A percentile compares a stretch with the other conserved stretches of the same genome.
Conservation (phyloP, 2,797 vertebrate species). For the Bovichtus variegatus region DNA sequence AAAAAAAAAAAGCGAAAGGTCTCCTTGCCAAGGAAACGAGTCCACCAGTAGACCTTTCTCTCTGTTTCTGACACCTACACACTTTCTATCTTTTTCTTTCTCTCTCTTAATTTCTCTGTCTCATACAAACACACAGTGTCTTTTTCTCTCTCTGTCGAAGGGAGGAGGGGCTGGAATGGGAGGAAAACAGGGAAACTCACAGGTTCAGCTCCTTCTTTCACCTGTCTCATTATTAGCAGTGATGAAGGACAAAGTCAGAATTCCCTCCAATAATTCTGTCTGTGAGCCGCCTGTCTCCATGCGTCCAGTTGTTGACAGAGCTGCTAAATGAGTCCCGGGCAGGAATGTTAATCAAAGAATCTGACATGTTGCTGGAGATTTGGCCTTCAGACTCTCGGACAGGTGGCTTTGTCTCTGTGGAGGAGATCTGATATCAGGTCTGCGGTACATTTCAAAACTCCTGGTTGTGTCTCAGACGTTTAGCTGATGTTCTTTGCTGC, state of each 20-base stretch:
- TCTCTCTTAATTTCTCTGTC: not conserved
- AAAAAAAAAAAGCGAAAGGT: slow-evolving; percentile 59
- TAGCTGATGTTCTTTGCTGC: not conserved
- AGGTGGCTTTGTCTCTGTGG: slow-evolving; percentile 80
- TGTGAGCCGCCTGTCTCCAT: slow-evolving; percentile 74
- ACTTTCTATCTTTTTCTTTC: slow-evolving; percentile 24
- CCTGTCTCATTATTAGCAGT: slow-evolving; percentile 86
- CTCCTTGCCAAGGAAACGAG: slow-evolving; percentile 83
- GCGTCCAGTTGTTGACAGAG: slow-evolving; percentile 88
- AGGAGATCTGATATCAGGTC: slow-evolving; percentile 68
- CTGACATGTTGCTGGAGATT: slow-evolving; percentile 70
- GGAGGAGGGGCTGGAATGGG: not conserved
- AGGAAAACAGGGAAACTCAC: slow-evolving; percentile 31
- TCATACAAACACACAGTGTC: slow-evolving; percentile 3
- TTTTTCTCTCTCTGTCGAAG: slow-evolving; percentile 5
- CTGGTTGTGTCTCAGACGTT: not conserved
- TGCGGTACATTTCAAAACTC: not conserved
- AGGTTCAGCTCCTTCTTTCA: slow-evolving; percentile 71
- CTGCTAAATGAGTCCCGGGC: slow-evolving; percentile 72
- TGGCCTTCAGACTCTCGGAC: slow-evolving; percentile 75
- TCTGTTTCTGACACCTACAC: slow-evolving; percentile 48
- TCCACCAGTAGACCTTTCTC: slow-evolving; percentile 70
- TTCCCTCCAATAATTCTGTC: slow-evolving; percentile 83
- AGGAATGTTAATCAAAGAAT: slow-evolving; percentile 85
- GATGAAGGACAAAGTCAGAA: slow-evolving; percentile 88